Evolutionary conservation across 2,888 invertebrate species (phyloP).

Genomic region (Dromius quadrimaculatus): DNA sequence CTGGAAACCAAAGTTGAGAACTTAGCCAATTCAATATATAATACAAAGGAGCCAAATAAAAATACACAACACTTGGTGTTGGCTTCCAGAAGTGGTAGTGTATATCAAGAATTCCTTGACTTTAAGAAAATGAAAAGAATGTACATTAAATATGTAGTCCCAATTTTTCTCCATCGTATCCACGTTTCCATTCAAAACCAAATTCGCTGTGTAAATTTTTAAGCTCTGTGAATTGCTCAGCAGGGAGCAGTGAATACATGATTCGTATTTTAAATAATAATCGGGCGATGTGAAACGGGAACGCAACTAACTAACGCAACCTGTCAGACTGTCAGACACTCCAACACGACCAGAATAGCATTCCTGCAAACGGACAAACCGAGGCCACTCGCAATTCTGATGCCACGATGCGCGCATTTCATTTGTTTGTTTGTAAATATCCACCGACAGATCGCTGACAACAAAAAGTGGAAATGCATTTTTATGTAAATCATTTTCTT

Average conservation of each 20-base stretch:
- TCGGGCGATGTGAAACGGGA: constrained; percentile 32
- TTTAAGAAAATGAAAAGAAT: too few relatives aligned
- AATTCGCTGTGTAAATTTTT: constrained; percentile 3
- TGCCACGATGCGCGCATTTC: constrained; percentile 7
- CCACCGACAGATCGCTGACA: constrained; percentile 30
- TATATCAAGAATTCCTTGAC: too few relatives aligned
- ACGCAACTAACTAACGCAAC: constrained; percentile 17
- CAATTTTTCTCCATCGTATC: background rate
- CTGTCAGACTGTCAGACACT: constrained; percentile 25
- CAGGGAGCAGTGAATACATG: constrained; percentile 33
- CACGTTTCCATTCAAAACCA: constrained; percentile 3
- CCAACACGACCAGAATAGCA: constrained; percentile 33
- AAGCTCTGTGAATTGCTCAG: background rate
- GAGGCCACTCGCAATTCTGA: constrained; percentile 9
- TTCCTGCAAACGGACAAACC: constrained; percentile 18
- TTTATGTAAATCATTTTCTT: constrained; percentile 41
- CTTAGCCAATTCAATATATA: too few relatives aligned
- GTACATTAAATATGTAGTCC: background rate
- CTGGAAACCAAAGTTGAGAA: too few relatives aligned
- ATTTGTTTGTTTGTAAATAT: constrained; percentile 42
- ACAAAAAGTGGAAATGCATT: constrained; percentile 32
- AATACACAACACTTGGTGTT: too few relatives aligned
- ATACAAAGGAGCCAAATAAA: too few relatives aligned
- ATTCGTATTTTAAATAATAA: constrained; percentile 46
- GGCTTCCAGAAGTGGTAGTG: too few relatives aligned